phyloP scores from a whole-genome alignment of 2,797 vertebrate genomes.

The Florisuga fusca region DNA sequence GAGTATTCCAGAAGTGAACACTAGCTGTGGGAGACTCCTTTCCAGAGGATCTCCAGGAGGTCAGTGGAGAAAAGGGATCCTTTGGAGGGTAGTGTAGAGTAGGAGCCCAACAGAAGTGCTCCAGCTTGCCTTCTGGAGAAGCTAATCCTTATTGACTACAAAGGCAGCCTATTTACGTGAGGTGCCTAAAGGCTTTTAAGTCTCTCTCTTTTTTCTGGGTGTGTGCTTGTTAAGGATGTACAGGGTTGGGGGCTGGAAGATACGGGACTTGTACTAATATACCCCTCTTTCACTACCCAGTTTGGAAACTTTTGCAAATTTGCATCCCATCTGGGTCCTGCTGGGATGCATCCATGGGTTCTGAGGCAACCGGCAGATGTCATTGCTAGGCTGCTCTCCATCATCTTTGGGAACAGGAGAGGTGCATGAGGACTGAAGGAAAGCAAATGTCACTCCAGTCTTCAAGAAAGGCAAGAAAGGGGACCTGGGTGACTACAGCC shows the following conservation, averaged over 20 bases:
- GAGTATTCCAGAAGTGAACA: background rate
- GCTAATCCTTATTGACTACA: background rate
- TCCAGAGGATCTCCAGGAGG: background rate
- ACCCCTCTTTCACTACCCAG: background rate
- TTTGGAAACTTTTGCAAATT: background rate
- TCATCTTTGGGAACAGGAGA: too few relatives aligned
- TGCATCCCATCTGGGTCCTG: too few relatives aligned
- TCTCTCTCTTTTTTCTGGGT: background rate
- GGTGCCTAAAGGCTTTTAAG: background rate
- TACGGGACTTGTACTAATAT: background rate
- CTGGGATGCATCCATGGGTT: too few relatives aligned
- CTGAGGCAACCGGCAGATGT: too few relatives aligned
- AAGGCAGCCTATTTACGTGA: background rate
- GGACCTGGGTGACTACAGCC: too few relatives aligned
- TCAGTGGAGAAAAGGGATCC: background rate
- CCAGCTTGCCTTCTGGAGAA: background rate
- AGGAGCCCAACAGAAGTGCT: background rate
- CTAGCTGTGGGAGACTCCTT: background rate
- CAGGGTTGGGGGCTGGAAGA: background rate
- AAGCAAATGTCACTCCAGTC: too few relatives aligned
- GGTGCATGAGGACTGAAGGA: too few relatives aligned
- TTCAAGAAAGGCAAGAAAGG: too few relatives aligned
- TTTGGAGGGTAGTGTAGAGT: background rate
- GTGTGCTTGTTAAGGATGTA: background rate
- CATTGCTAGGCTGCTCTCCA: too few relatives aligned